phyloP scores from a whole-genome alignment of 2,113 vertebrate genomes.

The human region DNA sequence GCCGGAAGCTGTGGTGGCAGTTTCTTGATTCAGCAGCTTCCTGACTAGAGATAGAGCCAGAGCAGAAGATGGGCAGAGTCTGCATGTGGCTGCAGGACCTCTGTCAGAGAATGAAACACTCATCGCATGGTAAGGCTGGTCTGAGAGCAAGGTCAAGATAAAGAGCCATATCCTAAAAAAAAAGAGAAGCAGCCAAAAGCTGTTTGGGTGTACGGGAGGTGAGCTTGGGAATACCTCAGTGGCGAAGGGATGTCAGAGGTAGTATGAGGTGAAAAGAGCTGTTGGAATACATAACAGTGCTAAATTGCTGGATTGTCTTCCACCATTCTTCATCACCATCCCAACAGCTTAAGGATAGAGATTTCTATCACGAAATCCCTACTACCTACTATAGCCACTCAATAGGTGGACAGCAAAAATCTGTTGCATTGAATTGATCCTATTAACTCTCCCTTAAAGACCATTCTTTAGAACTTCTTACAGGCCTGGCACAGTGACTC shows the following conservation, averaged over 20 bases:
- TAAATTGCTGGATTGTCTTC: background rate
- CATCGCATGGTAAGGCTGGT: background rate
- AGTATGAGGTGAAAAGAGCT: background rate
- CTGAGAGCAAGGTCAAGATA: background rate
- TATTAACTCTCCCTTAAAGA: background rate
- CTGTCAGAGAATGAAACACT: background rate
- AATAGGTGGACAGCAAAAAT: background rate
- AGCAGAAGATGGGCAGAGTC: background rate
- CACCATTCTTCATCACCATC: background rate
- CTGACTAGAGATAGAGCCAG: background rate
- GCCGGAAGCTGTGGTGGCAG: slow-evolving; percentile 62
- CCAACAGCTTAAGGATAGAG: background rate
- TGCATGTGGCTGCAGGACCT: background rate
- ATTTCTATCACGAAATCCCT: background rate
- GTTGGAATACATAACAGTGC: background rate
- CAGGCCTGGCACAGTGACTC: too few relatives aligned
- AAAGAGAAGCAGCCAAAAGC: background rate
- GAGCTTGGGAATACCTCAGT: background rate
- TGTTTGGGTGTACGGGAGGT: background rate
- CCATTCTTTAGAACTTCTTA: background rate
- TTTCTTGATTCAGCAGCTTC: slow-evolving; percentile 67
- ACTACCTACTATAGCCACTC: background rate
- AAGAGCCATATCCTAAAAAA: background rate
- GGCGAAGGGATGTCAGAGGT: background rate
- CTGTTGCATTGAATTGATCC: background rate